Percentiles rank a stretch among this genome's conserved stretches.
Conservation (phyloP, 2,113 vertebrate genomes). For the Callipepla squamata region DNA sequence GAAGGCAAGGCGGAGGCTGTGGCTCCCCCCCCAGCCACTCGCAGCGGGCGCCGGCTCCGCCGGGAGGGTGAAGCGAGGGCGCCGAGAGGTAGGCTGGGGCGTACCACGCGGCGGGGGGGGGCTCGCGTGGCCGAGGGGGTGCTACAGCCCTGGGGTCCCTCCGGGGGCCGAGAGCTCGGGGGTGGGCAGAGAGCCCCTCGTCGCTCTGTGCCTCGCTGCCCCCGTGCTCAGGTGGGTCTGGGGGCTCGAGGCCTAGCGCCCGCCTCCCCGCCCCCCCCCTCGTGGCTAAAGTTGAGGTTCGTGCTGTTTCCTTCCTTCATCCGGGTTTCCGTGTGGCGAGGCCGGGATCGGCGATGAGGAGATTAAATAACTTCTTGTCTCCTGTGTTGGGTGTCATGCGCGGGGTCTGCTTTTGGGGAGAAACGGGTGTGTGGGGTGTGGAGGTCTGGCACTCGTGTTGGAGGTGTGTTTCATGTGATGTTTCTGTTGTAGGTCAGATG, state of each 20-base stretch:
- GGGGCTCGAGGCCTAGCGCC: not conserved
- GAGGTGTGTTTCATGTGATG: not conserved
- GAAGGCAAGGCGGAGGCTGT: not conserved
- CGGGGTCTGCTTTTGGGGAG: not conserved
- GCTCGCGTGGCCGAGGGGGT: no score
- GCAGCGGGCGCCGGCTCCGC: not conserved
- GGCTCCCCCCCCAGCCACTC: not conserved
- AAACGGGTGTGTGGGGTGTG: not conserved
- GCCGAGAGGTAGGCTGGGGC: conserved; percentile 27
- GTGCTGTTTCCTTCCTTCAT: not conserved
- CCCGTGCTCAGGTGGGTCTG: not conserved
- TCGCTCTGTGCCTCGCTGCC: no score
- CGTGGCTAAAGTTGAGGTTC: no score
- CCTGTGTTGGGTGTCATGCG: not conserved
- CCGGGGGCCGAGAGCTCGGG: no score
- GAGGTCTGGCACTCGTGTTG: not conserved
- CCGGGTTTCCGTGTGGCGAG: not conserved
- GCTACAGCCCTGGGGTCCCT: not conserved
- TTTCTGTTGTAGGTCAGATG: not conserved
- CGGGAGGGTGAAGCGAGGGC: conserved; percentile 37
- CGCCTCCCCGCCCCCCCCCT: no score
- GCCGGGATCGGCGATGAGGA: not conserved
- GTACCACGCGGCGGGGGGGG: not conserved
- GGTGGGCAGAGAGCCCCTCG: no score
- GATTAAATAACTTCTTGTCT: conserved; percentile 26